phyloP scores from a whole-genome alignment of 2,888 invertebrate species.

The Tortrix viridana region DNA sequence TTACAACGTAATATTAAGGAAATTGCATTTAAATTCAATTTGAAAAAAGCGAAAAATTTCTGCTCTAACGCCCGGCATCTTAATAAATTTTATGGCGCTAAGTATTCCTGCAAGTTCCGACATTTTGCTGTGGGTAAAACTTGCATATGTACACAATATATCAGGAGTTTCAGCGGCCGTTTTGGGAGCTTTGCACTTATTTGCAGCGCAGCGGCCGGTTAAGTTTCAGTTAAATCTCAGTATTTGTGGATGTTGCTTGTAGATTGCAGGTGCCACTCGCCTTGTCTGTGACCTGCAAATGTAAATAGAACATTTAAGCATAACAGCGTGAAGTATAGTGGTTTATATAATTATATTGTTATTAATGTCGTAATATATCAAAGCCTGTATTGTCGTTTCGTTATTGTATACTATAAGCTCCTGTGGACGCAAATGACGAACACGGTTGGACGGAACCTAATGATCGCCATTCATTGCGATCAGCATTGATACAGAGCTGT shows the following conservation, averaged over 20 bases:
- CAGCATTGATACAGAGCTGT: constrained; percentile 61
- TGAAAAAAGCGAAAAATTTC: constrained; percentile 20
- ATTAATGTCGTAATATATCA: neutral
- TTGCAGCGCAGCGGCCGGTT: constrained; percentile 13
- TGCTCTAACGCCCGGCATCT: neutral
- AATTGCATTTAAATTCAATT: constrained; percentile 70
- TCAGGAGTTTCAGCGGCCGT: constrained; percentile 5
- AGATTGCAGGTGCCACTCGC: constrained; percentile 14
- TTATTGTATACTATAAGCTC: constrained; percentile 36
- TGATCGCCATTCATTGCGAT: constrained; percentile 77
- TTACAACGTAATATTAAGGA: constrained; percentile 58
- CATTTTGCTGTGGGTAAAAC: constrained; percentile 6
- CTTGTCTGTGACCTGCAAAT: neutral
- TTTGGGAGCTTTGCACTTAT: constrained; percentile 27
- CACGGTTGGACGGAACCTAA: constrained; percentile 62
- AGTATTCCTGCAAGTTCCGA: constrained; percentile 6
- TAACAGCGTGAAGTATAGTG: no score
- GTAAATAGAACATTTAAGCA: neutral
- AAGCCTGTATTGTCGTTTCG: constrained; percentile 1
- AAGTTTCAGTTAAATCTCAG: constrained; percentile 21
- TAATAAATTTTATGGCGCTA: constrained; percentile 3
- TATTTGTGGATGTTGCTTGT: constrained; percentile 27
- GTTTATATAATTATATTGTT: neutral
- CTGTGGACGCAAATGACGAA: constrained; percentile 63
- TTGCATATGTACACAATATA: constrained; percentile 18